Percentiles rank a stretch among this genome's conserved stretches.
These are phyloP conservation scores for Aptenodytes forsteri DNA, from an alignment of 2,113 vertebrate genomes.

Conservation along the genomic window DNA sequence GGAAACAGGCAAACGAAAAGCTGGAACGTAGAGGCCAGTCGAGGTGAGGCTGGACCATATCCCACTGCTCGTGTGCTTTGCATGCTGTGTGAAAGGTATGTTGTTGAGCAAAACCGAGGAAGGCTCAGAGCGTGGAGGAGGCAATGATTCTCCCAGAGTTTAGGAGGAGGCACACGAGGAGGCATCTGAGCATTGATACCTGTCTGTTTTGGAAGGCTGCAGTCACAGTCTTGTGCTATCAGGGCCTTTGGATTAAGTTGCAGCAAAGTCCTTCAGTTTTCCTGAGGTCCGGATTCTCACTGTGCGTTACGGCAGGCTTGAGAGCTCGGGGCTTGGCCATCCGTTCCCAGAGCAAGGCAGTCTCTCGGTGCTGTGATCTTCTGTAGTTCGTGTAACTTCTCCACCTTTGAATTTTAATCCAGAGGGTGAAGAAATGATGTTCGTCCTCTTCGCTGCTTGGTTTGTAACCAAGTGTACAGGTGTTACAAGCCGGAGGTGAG, in stretches of 20 bases:
- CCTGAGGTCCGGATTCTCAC: neutral
- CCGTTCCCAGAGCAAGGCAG: neutral
- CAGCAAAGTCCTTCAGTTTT: neutral
- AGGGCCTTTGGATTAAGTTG: neutral
- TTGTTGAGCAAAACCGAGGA: neutral
- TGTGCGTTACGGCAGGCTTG: rapidly evolving
- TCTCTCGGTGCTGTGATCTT: neutral
- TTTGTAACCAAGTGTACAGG: neutral
- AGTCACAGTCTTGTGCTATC: neutral
- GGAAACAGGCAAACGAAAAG: neutral
- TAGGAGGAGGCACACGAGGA: neutral
- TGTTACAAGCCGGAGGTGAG: neutral
- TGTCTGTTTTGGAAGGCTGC: neutral
- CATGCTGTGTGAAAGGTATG: rapidly evolving
- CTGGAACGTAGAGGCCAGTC: neutral
- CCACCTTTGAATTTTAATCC: neutral
- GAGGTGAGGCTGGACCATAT: neutral
- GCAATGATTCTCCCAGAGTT: neutral
- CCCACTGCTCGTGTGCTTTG: neutral
- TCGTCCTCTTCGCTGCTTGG: neutral
- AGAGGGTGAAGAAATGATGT: neutral
- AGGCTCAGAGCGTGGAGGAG: neutral
- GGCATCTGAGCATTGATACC: neutral
- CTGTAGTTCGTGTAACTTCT: neutral
- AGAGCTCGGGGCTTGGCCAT: neutral